Base-by-base conservation (phyloP, 1,140 invertebrate genomes). In the Hylaeus anthracinus region DNA sequence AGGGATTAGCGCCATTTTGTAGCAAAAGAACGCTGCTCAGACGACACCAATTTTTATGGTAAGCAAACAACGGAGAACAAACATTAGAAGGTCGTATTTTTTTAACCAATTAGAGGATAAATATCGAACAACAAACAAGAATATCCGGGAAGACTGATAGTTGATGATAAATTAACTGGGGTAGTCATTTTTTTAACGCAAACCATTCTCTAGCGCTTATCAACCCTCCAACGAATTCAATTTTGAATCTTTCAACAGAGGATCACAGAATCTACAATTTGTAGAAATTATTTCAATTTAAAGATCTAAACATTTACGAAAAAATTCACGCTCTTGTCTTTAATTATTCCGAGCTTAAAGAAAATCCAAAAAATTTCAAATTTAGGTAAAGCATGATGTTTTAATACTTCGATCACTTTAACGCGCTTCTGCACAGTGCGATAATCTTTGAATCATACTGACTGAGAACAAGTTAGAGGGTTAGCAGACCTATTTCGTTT, bases 91-190 rank as follows among this genome's bases (percentile, higher is more conserved):
- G 58, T 82, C 63, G 71, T 85, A 85, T 85, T 86, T 86, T 85
- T 79, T 86, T 78, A 82, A 84, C 0, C 61, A 41, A 79, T 39
- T 86, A 86, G 71, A 65, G 53, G 55, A 51, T 86, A 85, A 26
- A 26, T 71, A 81, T 63, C 64, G 70, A 81, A 60, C 61, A 65
- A 63, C 37, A 65, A 61, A 65, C 71, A 85, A 61, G 48, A 72
- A 82, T 85, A 85, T 45, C 37, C 51, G 75, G 79, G 56, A 86
- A 86, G 83, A 86, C 83, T 86, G 85, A 86, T 82, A 82, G 39
- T 53, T 74, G 65, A 85, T 15, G 64, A 43, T 81, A 81, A 73
- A 82, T 79, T 55, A 53, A 78, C 5, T 43, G 26, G 41, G 26
- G 51, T 75, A 78, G 56, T 70, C 73, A 82, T 10, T 72, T 85